Conservation (phyloP, 2,797 vertebrate genomes). For the Vespertilio murinus region DNA sequence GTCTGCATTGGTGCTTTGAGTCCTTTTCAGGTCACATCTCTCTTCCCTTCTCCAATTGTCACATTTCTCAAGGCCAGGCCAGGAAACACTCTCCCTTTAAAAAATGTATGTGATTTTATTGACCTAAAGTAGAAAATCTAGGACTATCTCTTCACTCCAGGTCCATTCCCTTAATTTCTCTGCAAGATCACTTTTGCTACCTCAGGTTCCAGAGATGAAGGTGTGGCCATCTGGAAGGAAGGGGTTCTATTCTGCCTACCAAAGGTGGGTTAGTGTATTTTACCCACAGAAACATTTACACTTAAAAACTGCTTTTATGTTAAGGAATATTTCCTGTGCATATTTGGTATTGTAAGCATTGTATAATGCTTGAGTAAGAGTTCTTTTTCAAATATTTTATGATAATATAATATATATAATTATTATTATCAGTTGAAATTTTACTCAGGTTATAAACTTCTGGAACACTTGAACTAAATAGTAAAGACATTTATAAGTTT, state of each 20-base stretch:
- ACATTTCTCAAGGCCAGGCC: not conserved
- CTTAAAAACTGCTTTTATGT: not conserved
- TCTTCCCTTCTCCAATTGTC: not conserved
- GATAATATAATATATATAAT: constrained; percentile 5
- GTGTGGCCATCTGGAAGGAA: not conserved
- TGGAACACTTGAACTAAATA: constrained; percentile 37
- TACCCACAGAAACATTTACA: not conserved
- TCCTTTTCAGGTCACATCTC: not conserved
- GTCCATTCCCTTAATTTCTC: not conserved
- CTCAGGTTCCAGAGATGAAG: not conserved
- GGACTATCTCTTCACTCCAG: not conserved
- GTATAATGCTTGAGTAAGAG: not conserved
- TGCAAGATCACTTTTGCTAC: not conserved
- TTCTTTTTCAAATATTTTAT: constrained; percentile 29
- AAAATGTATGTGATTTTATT: not conserved
- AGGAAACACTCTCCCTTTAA: not conserved
- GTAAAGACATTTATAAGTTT: constrained; percentile 64
- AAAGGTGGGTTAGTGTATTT: not conserved
- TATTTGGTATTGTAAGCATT: not conserved
- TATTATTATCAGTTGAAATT: constrained; percentile 42
- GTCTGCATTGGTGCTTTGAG: not conserved
- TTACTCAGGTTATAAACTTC: constrained; percentile 33
- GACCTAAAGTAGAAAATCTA: not conserved
- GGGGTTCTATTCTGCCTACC: not conserved
- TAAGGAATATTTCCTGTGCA: not conserved